phyloP scores from a whole-genome alignment of 2,888 invertebrate genomes.

The Smittia sp. region DNA sequence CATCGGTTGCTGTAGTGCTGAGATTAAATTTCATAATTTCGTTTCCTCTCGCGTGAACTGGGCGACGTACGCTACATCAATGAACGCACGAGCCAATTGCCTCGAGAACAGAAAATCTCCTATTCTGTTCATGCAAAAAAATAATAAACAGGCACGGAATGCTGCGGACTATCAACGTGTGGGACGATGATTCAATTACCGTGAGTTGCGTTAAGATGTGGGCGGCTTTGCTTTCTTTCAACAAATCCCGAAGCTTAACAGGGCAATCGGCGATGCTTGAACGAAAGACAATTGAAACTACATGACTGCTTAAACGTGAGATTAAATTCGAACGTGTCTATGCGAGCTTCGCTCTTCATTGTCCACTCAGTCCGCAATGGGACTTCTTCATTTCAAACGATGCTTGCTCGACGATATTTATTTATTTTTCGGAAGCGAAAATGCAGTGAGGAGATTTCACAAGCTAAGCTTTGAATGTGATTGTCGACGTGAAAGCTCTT shows the following conservation, averaged over 20 bases:
- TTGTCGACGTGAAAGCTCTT: not conserved
- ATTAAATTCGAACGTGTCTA: slow-evolving; percentile 27
- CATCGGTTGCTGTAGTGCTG: not conserved
- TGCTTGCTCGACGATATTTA: too few relatives aligned
- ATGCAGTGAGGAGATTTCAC: not conserved
- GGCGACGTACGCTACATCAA: not conserved
- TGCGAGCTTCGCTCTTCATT: not conserved
- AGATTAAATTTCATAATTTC: not conserved
- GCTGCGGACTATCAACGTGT: not conserved
- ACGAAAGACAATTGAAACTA: slow-evolving; percentile 26
- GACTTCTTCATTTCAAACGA: not conserved
- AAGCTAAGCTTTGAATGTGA: not conserved
- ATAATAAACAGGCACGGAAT: slow-evolving; percentile 26
- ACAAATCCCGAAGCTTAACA: not conserved
- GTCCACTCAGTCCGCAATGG: not conserved
- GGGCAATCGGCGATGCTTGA: too few relatives aligned
- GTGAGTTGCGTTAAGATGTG: slow-evolving; percentile 19
- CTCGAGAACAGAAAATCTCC: slow-evolving; percentile 2
- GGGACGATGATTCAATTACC: slow-evolving; percentile 32
- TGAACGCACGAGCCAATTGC: not conserved
- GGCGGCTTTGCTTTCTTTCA: not conserved
- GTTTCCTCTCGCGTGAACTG: not conserved
- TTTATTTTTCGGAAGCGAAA: not conserved
- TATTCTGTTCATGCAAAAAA: slow-evolving; percentile 23
- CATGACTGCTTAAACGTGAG: slow-evolving; percentile 36